Conservation (phyloP, 2,888 invertebrate species). For the Ectemnius lituratus region DNA sequence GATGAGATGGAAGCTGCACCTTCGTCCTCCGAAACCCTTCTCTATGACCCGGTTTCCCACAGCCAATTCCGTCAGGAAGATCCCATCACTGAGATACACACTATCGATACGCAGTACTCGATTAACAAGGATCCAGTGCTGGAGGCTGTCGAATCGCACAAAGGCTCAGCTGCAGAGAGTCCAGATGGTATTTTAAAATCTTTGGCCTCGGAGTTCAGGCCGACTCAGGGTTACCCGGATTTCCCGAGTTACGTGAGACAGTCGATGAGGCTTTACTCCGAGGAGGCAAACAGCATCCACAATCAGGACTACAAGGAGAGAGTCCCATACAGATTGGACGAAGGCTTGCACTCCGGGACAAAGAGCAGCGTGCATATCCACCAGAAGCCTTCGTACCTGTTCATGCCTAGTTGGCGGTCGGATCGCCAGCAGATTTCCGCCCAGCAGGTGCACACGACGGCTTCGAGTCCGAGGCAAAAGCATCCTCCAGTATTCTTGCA, state of each 20-base stretch:
- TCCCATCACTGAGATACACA: slow-evolving; percentile 22
- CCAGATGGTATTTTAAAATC: slow-evolving; percentile 9
- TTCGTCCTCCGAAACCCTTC: slow-evolving; percentile 36
- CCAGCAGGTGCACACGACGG: slow-evolving; percentile 20
- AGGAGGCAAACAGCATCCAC: slow-evolving; percentile 73
- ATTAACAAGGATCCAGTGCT: slow-evolving; percentile 1
- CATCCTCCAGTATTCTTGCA: slow-evolving; percentile 62
- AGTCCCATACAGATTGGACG: slow-evolving; percentile 52
- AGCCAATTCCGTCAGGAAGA: slow-evolving; percentile 21
- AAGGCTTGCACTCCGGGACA: slow-evolving; percentile 49
- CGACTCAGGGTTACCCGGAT: slow-evolving; percentile 51
- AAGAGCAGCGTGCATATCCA: slow-evolving; percentile 61
- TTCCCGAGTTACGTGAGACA: slow-evolving; percentile 58
- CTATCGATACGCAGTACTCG: slow-evolving; percentile 20
- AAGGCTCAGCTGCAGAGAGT: slow-evolving; percentile 5
- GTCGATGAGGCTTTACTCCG: slow-evolving; percentile 67
- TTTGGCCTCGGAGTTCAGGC: slow-evolving; percentile 32
- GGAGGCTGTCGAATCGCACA: neutral
- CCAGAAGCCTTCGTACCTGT: slow-evolving; percentile 64
- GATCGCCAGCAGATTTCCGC: slow-evolving; percentile 51
- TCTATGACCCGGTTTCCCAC: slow-evolving; percentile 27
- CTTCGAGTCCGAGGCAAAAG: slow-evolving; percentile 37
- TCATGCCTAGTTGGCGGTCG: slow-evolving; percentile 51
- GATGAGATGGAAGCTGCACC: slow-evolving; percentile 25
- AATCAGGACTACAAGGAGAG: slow-evolving; percentile 65